Evolutionary conservation across 2,888 invertebrate genomes (phyloP).

Genomic region (Trichopria drosophilae): DNA sequence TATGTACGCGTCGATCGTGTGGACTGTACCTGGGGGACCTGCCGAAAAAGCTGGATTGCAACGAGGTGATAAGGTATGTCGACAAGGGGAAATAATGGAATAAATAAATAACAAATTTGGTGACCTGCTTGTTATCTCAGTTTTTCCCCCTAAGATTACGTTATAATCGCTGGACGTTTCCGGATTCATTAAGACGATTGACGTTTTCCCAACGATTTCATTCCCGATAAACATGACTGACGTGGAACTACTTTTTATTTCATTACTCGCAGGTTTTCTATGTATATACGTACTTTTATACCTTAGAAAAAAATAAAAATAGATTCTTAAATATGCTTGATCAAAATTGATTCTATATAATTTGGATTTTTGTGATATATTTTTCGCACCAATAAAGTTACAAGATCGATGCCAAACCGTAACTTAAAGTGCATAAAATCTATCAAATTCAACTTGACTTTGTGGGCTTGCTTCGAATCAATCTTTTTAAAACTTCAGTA

Average conservation of each 20-base stretch:
- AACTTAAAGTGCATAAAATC: too few relatives aligned
- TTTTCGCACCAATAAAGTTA: too few relatives aligned
- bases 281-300: not conserved
- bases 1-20: slow-evolving; percentile 87
- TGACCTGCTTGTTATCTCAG: not conserved
- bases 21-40: slow-evolving; percentile 89
- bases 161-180: not conserved
- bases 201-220: too few relatives aligned
- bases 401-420: too few relatives aligned
- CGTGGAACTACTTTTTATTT: too few relatives aligned
- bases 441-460: too few relatives aligned
- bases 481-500: too few relatives aligned
- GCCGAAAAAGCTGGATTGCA: slow-evolving; percentile 87
- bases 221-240: too few relatives aligned
- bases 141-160: not conserved
- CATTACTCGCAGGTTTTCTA: too few relatives aligned
- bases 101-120: not conserved
- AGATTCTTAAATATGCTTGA: not conserved
- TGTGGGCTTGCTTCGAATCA: too few relatives aligned
- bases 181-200: not conserved
- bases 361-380: too few relatives aligned
- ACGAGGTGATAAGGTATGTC: slow-evolving; percentile 81
- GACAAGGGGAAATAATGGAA: not conserved
- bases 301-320: not conserved
- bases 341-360: not conserved